These are phyloP conservation scores for Fragum whitleyi DNA, from an alignment of 2,888 invertebrate species.

Conservation along the genomic window DNA sequence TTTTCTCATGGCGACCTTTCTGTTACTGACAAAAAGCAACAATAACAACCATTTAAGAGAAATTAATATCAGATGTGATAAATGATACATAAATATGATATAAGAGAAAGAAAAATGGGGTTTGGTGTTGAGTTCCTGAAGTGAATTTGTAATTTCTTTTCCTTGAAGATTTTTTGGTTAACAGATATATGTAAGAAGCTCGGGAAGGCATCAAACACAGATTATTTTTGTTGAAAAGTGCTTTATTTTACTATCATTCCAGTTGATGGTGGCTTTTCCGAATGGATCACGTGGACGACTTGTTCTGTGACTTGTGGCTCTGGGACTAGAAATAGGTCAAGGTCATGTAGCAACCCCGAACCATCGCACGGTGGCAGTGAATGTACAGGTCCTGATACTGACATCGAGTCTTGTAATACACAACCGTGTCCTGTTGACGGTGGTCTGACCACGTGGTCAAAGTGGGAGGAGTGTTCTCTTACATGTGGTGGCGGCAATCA, in stretches of 20 bases:
- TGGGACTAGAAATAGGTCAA: conserved; percentile 38
- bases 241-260: conserved; percentile 13
- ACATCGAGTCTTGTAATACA: conserved; percentile 37
- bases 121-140: no score
- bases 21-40: no score
- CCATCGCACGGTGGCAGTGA: conserved; percentile 43
- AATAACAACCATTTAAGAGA: no score
- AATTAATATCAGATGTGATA: no score
- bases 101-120: no score
- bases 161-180: no score
- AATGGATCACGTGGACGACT: conserved; percentile 38
- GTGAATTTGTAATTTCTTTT: no score
- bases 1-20: no score
- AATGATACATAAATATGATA: no score
- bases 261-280: conserved; percentile 36
- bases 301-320: conserved; percentile 45
- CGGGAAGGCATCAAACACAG: no score
- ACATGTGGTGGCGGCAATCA: conserved; percentile 31
- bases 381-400: conserved; percentile 34
- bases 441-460: conserved; percentile 19
- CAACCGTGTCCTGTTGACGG: conserved; percentile 38
- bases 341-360: conserved; percentile 38
- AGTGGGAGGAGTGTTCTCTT: conserved; percentile 30
- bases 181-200: no score
- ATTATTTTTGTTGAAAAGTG: no score